Conservation (phyloP, 2,888 invertebrate species). For the Unio delphinus region DNA sequence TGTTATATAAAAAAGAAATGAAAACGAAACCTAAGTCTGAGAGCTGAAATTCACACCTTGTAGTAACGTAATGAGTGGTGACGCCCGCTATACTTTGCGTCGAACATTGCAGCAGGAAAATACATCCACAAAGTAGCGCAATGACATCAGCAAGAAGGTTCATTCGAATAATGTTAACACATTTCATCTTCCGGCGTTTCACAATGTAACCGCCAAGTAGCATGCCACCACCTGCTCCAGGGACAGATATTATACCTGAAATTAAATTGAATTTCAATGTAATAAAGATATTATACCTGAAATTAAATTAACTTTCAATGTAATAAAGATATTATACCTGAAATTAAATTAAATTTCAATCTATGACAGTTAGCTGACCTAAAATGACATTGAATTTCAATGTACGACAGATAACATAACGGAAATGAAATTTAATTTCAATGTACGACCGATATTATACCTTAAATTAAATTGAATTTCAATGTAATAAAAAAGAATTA, state of each 20-base stretch:
- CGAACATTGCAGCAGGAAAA: slow-evolving; percentile 37
- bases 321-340: no score
- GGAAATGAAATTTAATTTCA: slow-evolving; percentile 5
- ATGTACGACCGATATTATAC: slow-evolving; percentile 30
- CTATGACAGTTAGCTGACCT: no score
- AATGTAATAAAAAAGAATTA: no score
- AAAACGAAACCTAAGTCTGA: background rate
- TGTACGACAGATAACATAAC: slow-evolving; percentile 32
- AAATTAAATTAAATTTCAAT: no score
- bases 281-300: no score
- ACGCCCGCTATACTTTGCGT: slow-evolving; percentile 37
- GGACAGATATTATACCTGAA: slow-evolving; percentile 33
- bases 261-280: no score
- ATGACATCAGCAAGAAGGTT: slow-evolving; percentile 27
- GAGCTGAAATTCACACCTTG: slow-evolving; percentile 11
- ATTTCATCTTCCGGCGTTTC: slow-evolving; percentile 35
- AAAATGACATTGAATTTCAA: no score
- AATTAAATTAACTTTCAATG: no score
- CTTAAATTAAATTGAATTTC: slow-evolving; percentile 11
- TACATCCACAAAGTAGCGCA: slow-evolving; percentile 24
- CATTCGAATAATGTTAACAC: slow-evolving; percentile 34
- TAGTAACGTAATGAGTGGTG: slow-evolving; percentile 25
- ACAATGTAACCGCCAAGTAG: slow-evolving; percentile 41
- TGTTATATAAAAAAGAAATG: background rate
- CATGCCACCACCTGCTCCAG: slow-evolving; percentile 45